Percentiles rank a stretch among this genome's conserved stretches.
phyloP scores from a whole-genome alignment of 2,113 vertebrate genomes.

The Alces alces region DNA sequence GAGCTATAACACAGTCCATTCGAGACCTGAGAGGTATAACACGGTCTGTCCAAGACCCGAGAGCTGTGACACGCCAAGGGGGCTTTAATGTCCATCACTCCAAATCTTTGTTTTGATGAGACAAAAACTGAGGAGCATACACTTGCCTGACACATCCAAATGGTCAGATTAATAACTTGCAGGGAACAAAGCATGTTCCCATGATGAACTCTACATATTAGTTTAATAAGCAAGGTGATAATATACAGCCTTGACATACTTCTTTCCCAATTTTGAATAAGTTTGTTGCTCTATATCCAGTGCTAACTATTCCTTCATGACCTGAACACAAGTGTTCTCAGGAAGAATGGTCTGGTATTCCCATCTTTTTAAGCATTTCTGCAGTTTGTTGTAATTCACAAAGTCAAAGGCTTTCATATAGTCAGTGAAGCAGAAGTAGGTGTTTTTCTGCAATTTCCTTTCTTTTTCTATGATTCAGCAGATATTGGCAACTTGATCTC shows the following conservation, averaged over 20 bases:
- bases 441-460: not conserved
- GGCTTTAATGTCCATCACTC: too few relatives aligned
- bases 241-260: not conserved
- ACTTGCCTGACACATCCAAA: too few relatives aligned
- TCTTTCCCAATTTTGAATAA: not conserved
- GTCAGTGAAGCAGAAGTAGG: not conserved
- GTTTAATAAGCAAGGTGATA: not conserved
- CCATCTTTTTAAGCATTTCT: not conserved
- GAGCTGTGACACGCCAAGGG: too few relatives aligned
- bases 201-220: not conserved
- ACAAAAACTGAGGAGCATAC: too few relatives aligned
- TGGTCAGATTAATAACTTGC: not conserved
- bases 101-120: too few relatives aligned
- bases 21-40: too few relatives aligned
- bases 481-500: not conserved
- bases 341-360: not conserved
- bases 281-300: not conserved
- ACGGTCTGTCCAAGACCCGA: too few relatives aligned
- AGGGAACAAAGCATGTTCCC: not conserved
- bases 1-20: too few relatives aligned
- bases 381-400: not conserved
- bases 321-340: not conserved
- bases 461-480: not conserved
- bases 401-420: not conserved
- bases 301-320: not conserved